These are phyloP conservation scores for Dallia pectoralis DNA, from an alignment of 2,797 vertebrate species.

Conservation along the genomic window DNA sequence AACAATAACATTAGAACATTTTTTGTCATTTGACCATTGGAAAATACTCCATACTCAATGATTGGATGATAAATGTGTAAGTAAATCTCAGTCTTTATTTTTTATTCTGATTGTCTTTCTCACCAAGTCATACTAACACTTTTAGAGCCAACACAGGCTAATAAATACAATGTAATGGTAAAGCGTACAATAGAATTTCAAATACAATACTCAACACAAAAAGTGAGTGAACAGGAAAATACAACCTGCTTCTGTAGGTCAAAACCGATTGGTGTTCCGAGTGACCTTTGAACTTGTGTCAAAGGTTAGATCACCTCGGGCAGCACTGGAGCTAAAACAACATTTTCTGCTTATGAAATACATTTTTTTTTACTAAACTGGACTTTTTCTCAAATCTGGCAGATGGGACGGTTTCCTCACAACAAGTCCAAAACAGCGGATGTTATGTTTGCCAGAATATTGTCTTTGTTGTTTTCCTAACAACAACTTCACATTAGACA, in stretches of 20 bases:
- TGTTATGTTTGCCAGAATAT: conserved; percentile 85
- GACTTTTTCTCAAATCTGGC: conserved; percentile 85
- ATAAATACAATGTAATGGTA: conserved; percentile 95
- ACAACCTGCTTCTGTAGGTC: conserved; percentile 71
- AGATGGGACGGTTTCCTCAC: conserved; percentile 80
- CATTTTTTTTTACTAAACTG: conserved; percentile 71
- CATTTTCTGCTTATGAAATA: conserved; percentile 88
- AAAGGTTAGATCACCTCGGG: conserved; percentile 62
- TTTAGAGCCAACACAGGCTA: conserved; percentile 96
- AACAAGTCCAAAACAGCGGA: conserved; percentile 83
- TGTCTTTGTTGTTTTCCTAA: conserved; percentile 80
- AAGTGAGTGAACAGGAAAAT: conserved; percentile 73
- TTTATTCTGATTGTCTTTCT: conserved; percentile 91
- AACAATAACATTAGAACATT: neutral
- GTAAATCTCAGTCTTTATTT: conserved; percentile 55
- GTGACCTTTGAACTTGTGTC: conserved; percentile 48
- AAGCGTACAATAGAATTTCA: conserved; percentile 87
- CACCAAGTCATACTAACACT: conserved; percentile 86
- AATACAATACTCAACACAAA: conserved; percentile 84
- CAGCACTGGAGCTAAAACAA: conserved; percentile 87
- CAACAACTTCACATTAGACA: conserved; percentile 99
- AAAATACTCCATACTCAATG: conserved; percentile 4
- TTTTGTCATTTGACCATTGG: neutral
- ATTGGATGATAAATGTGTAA: conserved; percentile 13
- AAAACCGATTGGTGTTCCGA: conserved; percentile 73